These are phyloP conservation scores for Sminthurides bifidus DNA, from an alignment of 1,140 invertebrate genomes.

Conservation along the genomic window DNA sequence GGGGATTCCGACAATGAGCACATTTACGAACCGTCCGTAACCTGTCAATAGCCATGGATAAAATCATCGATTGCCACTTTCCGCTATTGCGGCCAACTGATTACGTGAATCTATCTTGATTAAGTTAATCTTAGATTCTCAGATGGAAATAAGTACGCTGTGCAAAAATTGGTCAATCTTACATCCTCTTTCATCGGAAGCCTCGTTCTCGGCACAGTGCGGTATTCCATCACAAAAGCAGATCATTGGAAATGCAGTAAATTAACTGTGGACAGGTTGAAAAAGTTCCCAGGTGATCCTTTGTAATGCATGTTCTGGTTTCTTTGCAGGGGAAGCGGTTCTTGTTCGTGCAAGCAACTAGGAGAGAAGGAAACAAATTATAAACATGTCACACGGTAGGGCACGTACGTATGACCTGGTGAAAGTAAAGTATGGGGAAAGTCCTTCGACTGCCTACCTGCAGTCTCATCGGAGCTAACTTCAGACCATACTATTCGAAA, in stretches of 20 bases:
- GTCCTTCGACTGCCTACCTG: neutral
- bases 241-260: conserved; percentile 35
- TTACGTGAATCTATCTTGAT: too few relatives aligned
- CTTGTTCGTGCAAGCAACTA: conserved; percentile 30
- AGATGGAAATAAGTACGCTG: too few relatives aligned
- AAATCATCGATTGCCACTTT: too few relatives aligned
- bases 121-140: too few relatives aligned
- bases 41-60: too few relatives aligned
- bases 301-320: conserved; percentile 33
- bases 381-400: conserved; percentile 1
- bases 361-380: neutral
- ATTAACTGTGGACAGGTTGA: conserved; percentile 31
- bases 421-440: neutral
- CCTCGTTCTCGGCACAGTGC: conserved; percentile 36
- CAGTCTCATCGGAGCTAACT: conserved; percentile 28
- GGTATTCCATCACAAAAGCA: conserved; percentile 37
- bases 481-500: conserved; percentile 37
- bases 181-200: conserved; percentile 37
- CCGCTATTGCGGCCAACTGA: too few relatives aligned
- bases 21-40: neutral
- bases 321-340: conserved; percentile 31
- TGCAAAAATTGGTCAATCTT: too few relatives aligned
- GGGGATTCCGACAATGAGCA: neutral
- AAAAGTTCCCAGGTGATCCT: conserved; percentile 26
- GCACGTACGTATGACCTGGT: neutral